Evolutionary conservation across 2,888 invertebrate genomes (phyloP).

Genomic region (Stenoptilia bipunctidactyla): DNA sequence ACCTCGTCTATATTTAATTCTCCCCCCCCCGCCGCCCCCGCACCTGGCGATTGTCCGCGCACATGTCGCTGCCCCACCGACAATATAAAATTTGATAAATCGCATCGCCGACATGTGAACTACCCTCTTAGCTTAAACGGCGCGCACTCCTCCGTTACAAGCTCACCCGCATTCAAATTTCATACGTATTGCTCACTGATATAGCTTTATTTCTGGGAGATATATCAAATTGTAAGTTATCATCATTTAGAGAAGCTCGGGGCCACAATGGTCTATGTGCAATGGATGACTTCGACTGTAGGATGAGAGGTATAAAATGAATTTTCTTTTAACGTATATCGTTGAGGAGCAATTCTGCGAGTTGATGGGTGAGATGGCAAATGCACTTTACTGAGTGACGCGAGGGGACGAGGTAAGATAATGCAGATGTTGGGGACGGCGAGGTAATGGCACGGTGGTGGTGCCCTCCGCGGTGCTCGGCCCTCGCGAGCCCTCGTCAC

Average conservation of each 20-base stretch:
- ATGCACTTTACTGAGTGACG: conserved; percentile 62
- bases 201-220: conserved; percentile 19
- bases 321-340: too few relatives aligned
- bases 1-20: conserved; percentile 13
- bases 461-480: conserved; percentile 21
- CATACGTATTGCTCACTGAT: conserved; percentile 4
- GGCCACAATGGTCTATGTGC: too few relatives aligned
- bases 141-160: conserved; percentile 6
- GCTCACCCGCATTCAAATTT: not conserved
- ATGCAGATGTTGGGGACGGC: conserved; percentile 55
- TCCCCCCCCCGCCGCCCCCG: conserved; percentile 21
- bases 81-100: conserved; percentile 69
- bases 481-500: conserved; percentile 10
- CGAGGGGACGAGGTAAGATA: conserved; percentile 63
- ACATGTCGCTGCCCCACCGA: conserved; percentile 59
- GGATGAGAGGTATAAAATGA: not conserved
- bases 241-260: conserved; percentile 33
- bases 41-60: conserved; percentile 52
- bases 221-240: conserved; percentile 33
- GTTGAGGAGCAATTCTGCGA: conserved; percentile 35
- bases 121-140: conserved; percentile 67
- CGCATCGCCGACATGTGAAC: conserved; percentile 66
- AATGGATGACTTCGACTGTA: too few relatives aligned
- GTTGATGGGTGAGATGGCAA: conserved; percentile 52
- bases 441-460: too few relatives aligned